These are phyloP conservation scores for Epistrophella euchroma DNA, from an alignment of 2,888 invertebrate genomes.

Conservation along the genomic window DNA sequence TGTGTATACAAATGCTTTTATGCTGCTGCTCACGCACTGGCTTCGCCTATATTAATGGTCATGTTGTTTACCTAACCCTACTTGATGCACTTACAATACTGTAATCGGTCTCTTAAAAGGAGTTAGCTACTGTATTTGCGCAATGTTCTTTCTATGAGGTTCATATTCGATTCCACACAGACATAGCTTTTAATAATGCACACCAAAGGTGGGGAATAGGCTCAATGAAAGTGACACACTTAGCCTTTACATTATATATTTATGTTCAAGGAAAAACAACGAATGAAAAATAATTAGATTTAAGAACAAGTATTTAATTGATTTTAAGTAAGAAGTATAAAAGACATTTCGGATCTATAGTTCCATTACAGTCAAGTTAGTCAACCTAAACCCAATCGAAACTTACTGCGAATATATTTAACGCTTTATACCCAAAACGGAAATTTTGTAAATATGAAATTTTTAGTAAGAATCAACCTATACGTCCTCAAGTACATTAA, in stretches of 20 bases:
- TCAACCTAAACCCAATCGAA: slow-evolving; percentile 48
- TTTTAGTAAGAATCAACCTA: slow-evolving; percentile 48
- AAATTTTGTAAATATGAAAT: slow-evolving; percentile 47
- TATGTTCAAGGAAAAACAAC: background rate
- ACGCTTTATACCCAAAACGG: background rate
- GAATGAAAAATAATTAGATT: slow-evolving; percentile 36
- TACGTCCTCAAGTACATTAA: background rate
- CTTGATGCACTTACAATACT: slow-evolving; percentile 48
- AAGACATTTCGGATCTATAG: slow-evolving; percentile 47
- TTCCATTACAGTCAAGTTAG: slow-evolving; percentile 50
- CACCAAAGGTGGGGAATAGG: slow-evolving; percentile 38
- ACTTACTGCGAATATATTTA: slow-evolving; percentile 25
- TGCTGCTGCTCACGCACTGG: slow-evolving; percentile 44
- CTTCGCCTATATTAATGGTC: slow-evolving; percentile 39
- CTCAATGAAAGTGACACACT: slow-evolving; percentile 34
- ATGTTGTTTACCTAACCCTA: slow-evolving; percentile 60
- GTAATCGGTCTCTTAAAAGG: slow-evolving; percentile 66
- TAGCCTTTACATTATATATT: slow-evolving; percentile 4
- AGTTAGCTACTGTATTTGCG: slow-evolving; percentile 40
- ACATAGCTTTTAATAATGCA: slow-evolving; percentile 52
- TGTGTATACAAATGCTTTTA: slow-evolving; percentile 44
- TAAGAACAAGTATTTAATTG: slow-evolving; percentile 3
- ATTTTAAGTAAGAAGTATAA: slow-evolving; percentile 49
- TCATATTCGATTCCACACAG: slow-evolving; percentile 8
- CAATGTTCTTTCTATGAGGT: slow-evolving; percentile 52